Evolutionary conservation across 1,140 invertebrate genomes (phyloP).

Genomic region (Dinoponera quadriceps): DNA sequence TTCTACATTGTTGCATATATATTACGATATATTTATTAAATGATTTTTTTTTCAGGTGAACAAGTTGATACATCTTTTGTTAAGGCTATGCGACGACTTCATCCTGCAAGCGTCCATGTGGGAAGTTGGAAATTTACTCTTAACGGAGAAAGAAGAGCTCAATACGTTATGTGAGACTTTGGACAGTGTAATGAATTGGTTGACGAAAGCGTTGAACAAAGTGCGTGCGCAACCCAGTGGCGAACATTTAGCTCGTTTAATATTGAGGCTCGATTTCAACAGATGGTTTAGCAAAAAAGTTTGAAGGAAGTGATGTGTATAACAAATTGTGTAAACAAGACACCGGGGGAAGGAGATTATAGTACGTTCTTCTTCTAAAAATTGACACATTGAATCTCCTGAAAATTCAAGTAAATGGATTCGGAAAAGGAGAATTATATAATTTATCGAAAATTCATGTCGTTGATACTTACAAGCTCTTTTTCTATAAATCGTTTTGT

Average conservation of each 20-base stretch:
- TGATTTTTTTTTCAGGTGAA: slow-evolving; percentile 78
- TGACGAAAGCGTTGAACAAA: slow-evolving; percentile 86
- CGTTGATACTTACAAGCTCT: too few relatives aligned
- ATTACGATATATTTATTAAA: slow-evolving; percentile 20
- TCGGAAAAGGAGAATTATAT: too few relatives aligned
- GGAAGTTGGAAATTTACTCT: slow-evolving; percentile 82
- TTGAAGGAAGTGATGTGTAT: slow-evolving; percentile 23
- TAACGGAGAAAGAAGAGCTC: slow-evolving; percentile 82
- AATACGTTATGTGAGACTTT: slow-evolving; percentile 81
- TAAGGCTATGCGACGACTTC: slow-evolving; percentile 83
- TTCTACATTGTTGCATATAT: neutral
- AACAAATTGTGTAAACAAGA: slow-evolving; percentile 4
- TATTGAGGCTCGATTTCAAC: slow-evolving; percentile 91
- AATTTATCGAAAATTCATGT: too few relatives aligned
- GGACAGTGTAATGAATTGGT: slow-evolving; percentile 82
- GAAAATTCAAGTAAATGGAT: too few relatives aligned
- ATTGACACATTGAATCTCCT: slow-evolving; percentile 23
- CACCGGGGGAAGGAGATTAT: neutral
- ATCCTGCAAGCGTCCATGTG: slow-evolving; percentile 83
- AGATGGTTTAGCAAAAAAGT: slow-evolving; percentile 89
- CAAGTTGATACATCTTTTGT: slow-evolving; percentile 80
- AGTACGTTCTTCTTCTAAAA: slow-evolving; percentile 8
- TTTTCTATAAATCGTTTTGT: neutral
- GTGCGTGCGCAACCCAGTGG: slow-evolving; percentile 88
- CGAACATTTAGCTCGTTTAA: slow-evolving; percentile 89